Percentiles rank a stretch among this genome's conserved stretches.
Evolutionary conservation across 2,888 invertebrate genomes (phyloP).

Genomic region (Aporophyla nigra): DNA sequence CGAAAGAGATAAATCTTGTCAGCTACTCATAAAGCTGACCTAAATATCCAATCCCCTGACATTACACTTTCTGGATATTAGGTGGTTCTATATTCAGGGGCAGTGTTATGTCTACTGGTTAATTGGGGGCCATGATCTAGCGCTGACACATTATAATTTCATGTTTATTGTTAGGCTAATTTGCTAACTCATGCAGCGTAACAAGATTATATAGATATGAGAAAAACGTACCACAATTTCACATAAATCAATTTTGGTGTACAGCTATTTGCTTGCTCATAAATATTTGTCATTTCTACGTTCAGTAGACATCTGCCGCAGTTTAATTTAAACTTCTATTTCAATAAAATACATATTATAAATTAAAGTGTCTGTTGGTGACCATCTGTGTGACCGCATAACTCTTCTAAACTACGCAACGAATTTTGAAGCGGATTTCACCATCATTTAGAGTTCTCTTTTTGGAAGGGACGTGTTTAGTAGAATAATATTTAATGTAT

Average conservation of each 20-base stretch:
- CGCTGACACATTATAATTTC: conserved; percentile 16
- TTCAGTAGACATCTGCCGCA: conserved; percentile 24
- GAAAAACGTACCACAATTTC: not conserved
- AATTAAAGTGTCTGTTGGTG: not conserved
- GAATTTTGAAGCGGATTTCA: not conserved
- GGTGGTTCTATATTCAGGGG: conserved; percentile 33
- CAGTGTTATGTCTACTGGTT: not conserved
- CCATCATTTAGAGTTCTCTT: not conserved
- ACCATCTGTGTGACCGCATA: not conserved
- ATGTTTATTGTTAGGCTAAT: not conserved
- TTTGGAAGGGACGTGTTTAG: not conserved
- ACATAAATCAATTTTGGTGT: not conserved
- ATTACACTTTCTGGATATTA: conserved; percentile 8
- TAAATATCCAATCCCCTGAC: not conserved
- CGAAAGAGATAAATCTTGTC: conserved; percentile 1
- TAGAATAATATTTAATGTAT: not conserved
- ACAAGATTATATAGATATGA: no score
- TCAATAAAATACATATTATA: not conserved
- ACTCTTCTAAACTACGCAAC: not conserved
- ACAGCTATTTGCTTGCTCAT: not conserved
- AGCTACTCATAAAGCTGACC: not conserved
- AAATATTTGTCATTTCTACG: conserved; percentile 14
- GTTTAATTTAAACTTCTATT: conserved; percentile 10
- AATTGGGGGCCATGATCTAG: not conserved
- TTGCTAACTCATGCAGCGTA: not conserved